phyloP scores from a whole-genome alignment of 2,113 vertebrate genomes.

The Theristicus caerulescens region DNA sequence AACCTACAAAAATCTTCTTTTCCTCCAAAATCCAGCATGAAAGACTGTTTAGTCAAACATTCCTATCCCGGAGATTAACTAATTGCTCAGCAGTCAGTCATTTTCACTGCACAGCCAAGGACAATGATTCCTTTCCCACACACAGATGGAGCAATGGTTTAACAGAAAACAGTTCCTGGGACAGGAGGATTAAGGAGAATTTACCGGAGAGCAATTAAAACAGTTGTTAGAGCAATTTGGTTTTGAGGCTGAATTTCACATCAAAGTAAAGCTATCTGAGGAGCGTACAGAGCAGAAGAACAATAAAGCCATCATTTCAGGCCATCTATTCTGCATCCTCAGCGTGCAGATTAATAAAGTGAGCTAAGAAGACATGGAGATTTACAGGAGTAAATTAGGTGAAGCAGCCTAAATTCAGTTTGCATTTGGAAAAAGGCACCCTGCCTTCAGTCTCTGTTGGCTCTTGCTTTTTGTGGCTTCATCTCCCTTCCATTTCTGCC shows the following conservation, averaged over 20 bases:
- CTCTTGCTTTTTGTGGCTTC: neutral
- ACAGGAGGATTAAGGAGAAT: slow-evolving; percentile 59
- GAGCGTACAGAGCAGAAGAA: neutral
- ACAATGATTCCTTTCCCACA: neutral
- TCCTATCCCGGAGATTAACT: slow-evolving; percentile 50
- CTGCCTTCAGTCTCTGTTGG: neutral
- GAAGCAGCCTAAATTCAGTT: neutral
- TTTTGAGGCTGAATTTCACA: slow-evolving; percentile 44
- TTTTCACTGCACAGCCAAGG: slow-evolving; percentile 34
- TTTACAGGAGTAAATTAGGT: neutral
- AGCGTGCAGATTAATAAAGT: slow-evolving; percentile 18
- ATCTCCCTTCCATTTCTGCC: neutral
- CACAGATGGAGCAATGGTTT: neutral
- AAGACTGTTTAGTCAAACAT: slow-evolving; percentile 42
- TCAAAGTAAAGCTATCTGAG: slow-evolving; percentile 33
- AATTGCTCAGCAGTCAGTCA: slow-evolving; percentile 57
- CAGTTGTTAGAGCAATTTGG: slow-evolving; percentile 37
- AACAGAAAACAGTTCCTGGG: slow-evolving; percentile 32
- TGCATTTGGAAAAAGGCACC: neutral
- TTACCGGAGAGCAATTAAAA: slow-evolving; percentile 62
- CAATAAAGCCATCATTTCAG: slow-evolving; percentile 23
- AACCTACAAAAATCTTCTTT: slow-evolving; percentile 34
- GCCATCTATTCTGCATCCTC: slow-evolving; percentile 3
- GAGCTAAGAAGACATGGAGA: neutral
- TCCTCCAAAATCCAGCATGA: slow-evolving; percentile 39